Evolutionary conservation across 2,888 invertebrate genomes (phyloP), one percentile per base, ranked within the genome.

Genomic region (Sinohyriopsis cumingii): DNA sequence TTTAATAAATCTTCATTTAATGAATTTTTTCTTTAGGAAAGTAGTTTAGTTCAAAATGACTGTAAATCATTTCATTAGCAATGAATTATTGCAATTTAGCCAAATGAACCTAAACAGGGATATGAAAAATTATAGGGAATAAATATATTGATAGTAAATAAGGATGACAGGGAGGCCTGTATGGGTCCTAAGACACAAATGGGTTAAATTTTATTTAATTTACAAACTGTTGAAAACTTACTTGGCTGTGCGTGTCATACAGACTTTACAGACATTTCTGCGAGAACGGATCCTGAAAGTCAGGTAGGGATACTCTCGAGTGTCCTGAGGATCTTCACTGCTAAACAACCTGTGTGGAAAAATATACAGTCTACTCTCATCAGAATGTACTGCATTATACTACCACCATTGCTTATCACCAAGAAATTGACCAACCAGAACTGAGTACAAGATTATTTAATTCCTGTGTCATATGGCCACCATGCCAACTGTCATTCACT

Each of bases 231-330:
- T 22, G 4, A 61, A 59, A 22, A 65, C 72, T 75, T 78, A 89
- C 89, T 82, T 85, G 5, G 93, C 93, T 55, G 86, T 79, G 59
- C 81, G 75, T 59, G 78, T 73, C 57, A 73, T 71, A 69, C 90
- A 90, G 33, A 82, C 81, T 61, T 82, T 76, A 66, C 90, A 90
- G 55, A 84, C 63, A 1, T 80, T 82, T 33, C 86, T 72, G 53
- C 77, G 80, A 56, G 74, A 67, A n/a, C 67, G 68, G 15, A 71
- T 72, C 65, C 79, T 78, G 20, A 71, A 69, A 5, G 77, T 62
- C 22, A 84, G 73, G 45, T 81, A 72, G 5, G 89, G 89, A 76
- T 89, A 89, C 22, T 84, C 75, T 25, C 71, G 67, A 24, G 76
- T 63, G 55, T 85, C 81, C 63, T 82, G 82, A 12, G 78, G 73